Evolutionary conservation across 1,140 invertebrate species (phyloP).

Genomic region (Drosophila gunungcola): DNA sequence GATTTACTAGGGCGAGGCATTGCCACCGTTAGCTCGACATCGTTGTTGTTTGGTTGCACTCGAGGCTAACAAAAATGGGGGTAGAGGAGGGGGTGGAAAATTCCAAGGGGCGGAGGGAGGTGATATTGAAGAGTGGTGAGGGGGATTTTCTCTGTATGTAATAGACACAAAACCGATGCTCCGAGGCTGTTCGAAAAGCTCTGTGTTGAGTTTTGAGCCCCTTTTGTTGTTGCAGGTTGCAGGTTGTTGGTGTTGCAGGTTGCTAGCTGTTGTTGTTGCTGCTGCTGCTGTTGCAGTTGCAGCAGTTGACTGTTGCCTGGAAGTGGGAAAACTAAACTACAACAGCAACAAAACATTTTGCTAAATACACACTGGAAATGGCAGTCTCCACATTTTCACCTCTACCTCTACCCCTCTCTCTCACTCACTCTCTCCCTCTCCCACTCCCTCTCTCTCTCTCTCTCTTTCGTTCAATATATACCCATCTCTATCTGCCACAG

Average conservation of each 20-base stretch:
- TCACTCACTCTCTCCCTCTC: slow-evolving; percentile 3
- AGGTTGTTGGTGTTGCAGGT: slow-evolving; percentile 11
- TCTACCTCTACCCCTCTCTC: slow-evolving; percentile 8
- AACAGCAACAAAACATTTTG: slow-evolving; percentile 66
- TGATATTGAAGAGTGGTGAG: neutral
- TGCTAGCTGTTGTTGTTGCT: slow-evolving; percentile 2
- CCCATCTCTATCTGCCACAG: slow-evolving; percentile 1
- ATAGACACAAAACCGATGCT: slow-evolving; percentile 35
- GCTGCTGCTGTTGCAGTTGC: slow-evolving; percentile 28
- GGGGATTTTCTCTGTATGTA: slow-evolving; percentile 16
- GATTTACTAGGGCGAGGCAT: slow-evolving; percentile 35
- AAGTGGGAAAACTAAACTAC: slow-evolving; percentile 72
- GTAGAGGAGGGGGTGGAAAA: slow-evolving; percentile 1
- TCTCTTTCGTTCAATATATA: neutral
- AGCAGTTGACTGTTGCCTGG: slow-evolving; percentile 47
- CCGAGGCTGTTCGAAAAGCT: slow-evolving; percentile 34
- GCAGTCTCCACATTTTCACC: slow-evolving; percentile 34
- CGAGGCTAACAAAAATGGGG: slow-evolving; percentile 15
- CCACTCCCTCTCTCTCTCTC: neutral
- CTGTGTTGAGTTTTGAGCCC: slow-evolving; percentile 30
- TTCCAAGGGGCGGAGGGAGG: slow-evolving; percentile 4
- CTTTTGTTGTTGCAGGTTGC: slow-evolving; percentile 35
- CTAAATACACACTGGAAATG: slow-evolving; percentile 81
- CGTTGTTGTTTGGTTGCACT: slow-evolving; percentile 38
- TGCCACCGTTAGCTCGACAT: slow-evolving; percentile 20